phyloP scores from a whole-genome alignment of 2,113 vertebrate species.

The human (Homo sapiens) region DNA sequence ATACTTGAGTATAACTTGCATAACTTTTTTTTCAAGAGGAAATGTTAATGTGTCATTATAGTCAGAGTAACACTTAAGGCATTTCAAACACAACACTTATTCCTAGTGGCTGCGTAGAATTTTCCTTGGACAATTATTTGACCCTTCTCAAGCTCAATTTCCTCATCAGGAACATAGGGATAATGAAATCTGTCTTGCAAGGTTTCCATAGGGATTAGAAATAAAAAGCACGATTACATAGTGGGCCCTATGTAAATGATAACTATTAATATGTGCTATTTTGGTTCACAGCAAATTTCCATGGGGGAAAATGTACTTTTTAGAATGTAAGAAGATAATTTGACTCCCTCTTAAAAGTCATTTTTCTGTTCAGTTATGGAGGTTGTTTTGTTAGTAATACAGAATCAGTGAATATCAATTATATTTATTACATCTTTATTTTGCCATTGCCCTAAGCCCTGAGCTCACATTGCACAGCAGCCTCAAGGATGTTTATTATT shows the following conservation, averaged over 20 bases:
- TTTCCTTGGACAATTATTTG: slow-evolving; percentile 46
- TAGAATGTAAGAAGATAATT: slow-evolving; percentile 56
- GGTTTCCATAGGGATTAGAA: slow-evolving; percentile 60
- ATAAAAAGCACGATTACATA: slow-evolving; percentile 68
- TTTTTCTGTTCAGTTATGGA: slow-evolving; percentile 60
- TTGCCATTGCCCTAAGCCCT: slow-evolving; percentile 35
- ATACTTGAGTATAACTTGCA: background rate
- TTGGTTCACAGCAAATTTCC: slow-evolving; percentile 62
- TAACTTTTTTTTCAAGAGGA: background rate
- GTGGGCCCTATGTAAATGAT: slow-evolving; percentile 59
- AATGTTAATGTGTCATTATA: background rate
- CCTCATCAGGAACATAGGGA: slow-evolving; percentile 49
- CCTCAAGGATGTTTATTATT: slow-evolving; percentile 51
- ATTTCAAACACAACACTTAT: background rate
- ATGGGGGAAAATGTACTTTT: slow-evolving; percentile 62
- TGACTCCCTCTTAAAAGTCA: slow-evolving; percentile 59
- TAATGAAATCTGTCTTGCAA: slow-evolving; percentile 66
- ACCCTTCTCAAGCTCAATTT: slow-evolving; percentile 62
- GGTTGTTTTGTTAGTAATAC: slow-evolving; percentile 56
- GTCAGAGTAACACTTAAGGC: background rate
- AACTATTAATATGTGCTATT: slow-evolving; percentile 69
- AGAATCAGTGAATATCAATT: slow-evolving; percentile 52
- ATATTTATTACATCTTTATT: slow-evolving; percentile 55
- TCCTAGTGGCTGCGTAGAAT: background rate
- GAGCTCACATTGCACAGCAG: background rate